Conservation (phyloP, 2,888 invertebrate genomes). For the Kryphioiulus occultus region DNA sequence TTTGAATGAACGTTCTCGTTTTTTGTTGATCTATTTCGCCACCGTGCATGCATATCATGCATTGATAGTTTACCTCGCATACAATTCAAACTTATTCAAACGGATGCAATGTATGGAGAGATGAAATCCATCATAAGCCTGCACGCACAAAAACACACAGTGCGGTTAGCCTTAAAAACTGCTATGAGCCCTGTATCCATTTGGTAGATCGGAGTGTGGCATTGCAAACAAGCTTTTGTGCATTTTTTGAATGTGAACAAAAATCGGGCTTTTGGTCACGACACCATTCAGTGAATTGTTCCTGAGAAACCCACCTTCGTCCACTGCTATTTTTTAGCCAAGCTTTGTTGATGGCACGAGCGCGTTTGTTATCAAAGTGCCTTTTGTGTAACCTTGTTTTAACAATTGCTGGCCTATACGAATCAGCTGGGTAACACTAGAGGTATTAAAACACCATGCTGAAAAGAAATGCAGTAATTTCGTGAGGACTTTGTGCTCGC, state of each 20-base stretch:
- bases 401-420: conserved; percentile 14
- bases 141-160: not conserved
- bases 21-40: not conserved
- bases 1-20: not conserved
- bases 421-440: conserved; percentile 21
- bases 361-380: conserved; percentile 4
- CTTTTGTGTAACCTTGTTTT: conserved; percentile 36
- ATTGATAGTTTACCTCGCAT: not conserved
- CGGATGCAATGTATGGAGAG: not conserved
- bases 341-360: conserved; percentile 38
- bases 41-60: not conserved
- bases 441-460: not conserved
- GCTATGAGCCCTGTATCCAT: conserved; percentile 11
- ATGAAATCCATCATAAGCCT: not conserved
- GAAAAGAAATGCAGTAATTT: conserved; percentile 27
- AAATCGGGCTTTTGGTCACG: conserved; percentile 37
- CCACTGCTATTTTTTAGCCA: conserved; percentile 2
- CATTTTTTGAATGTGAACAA: not conserved
- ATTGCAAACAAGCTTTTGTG: conserved; percentile 36
- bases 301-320: not conserved
- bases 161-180: not conserved
- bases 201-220: conserved; percentile 21
- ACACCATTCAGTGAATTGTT: conserved; percentile 22
- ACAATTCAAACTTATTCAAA: not conserved
- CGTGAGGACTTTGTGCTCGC: not conserved